Evolutionary conservation across 2,888 invertebrate genomes (phyloP), one percentile per base, ranked within the genome.

Genomic region (Macaria notata): DNA sequence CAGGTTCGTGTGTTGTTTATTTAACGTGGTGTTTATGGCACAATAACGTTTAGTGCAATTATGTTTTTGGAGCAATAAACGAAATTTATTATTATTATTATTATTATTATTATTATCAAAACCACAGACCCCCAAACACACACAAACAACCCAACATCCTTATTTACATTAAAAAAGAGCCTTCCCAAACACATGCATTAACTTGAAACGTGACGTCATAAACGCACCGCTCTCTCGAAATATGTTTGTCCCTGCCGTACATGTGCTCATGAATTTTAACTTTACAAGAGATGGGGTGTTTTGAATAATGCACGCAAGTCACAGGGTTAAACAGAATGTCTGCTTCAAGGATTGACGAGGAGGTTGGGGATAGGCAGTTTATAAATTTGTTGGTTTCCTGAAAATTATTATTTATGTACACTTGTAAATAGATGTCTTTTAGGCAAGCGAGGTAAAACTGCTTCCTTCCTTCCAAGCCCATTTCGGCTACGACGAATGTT

Each of bases 201-300:
- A 77, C 70, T 75, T 79, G 70, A 78, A 75, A 85, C 85, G 86
- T 87, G 86, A 85, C 73, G 78, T 81, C 82, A 83, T 86, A 84
- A 84, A 78, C 71, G 72, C 68, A 73, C 72, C 71, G 19, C 19
- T 71, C 61, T 79, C 79, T 74, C 78, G 77, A 84, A 79, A 83
- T 83, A 78, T 79, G 73, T 74, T 68, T 72, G 70, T 64, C 61
- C 73, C 71, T 73, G 70, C 72, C 30, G 53, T 49, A 71, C 73
- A 73, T 73, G 68, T 72, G 64, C 80, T 86, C 85, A 83, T 88
- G 88, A 87, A 88, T 88, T 84, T 88, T 84, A 85, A 87, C 80
- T 75, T 72, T 55, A 48, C 48, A 59, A 55, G 54, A 55, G 66
- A 63, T 57, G 61, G 69, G 68, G 69, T 64, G 73, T 73, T 78